Percentiles rank a stretch among this genome's conserved stretches.
phyloP scores from a whole-genome alignment of 2,113 vertebrate genomes.

The Tragelaphus scriptus region DNA sequence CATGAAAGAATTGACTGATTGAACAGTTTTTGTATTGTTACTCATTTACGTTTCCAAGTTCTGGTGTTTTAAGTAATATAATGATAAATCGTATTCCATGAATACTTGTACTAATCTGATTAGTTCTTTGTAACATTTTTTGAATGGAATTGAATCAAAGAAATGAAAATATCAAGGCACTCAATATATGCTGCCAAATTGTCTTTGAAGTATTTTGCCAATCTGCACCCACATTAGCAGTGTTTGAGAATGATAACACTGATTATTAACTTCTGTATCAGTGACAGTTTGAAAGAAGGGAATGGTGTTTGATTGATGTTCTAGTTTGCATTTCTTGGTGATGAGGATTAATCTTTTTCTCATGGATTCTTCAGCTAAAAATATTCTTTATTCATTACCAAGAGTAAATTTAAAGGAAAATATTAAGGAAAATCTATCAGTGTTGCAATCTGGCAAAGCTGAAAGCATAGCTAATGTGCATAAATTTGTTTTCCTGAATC shows the following conservation, averaged over 20 bases:
- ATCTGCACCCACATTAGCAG: constrained; percentile 6
- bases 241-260: background rate
- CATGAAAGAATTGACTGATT: background rate
- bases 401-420: background rate
- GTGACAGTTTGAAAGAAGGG: background rate
- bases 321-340: background rate
- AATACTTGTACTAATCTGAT: background rate
- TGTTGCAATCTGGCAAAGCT: background rate
- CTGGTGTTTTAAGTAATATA: background rate
- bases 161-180: constrained; percentile 16
- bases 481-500: constrained; percentile 18
- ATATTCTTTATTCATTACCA: background rate
- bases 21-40: background rate
- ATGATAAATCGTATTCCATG: background rate
- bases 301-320: constrained; percentile 17
- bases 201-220: constrained; percentile 40
- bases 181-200: constrained; percentile 5
- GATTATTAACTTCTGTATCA: constrained; percentile 27
- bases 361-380: background rate
- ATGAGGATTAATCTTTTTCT: background rate
- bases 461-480: background rate
- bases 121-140: background rate
- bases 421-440: background rate
- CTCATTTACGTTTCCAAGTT: background rate
- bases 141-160: background rate